A percentile compares a stretch with the other conserved stretches of the same genome.
These are phyloP conservation scores for Solea solea DNA, from an alignment of 2,113 vertebrate genomes.

Conservation along the genomic window DNA sequence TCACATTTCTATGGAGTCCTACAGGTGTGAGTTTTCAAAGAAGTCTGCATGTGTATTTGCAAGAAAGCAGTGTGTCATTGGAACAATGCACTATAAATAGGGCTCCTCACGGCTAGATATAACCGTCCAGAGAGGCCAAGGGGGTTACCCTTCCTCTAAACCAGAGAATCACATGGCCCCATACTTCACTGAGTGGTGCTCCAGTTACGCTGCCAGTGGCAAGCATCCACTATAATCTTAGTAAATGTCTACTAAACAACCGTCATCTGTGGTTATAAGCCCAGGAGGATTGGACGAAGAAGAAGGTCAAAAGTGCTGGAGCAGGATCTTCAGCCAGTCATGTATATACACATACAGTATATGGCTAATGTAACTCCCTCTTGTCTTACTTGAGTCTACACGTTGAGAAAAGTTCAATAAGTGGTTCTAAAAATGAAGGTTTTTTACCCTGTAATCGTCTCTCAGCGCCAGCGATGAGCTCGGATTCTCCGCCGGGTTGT, in stretches of 20 bases:
- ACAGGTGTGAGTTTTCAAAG: slow-evolving; percentile 31
- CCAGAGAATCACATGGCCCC: slow-evolving; percentile 60
- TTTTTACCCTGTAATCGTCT: slow-evolving; percentile 83
- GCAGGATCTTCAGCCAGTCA: slow-evolving; percentile 4
- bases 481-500: slow-evolving; percentile 23
- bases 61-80: slow-evolving; percentile 73
- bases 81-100: slow-evolving; percentile 80
- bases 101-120: slow-evolving; percentile 62
- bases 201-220: slow-evolving; percentile 50
- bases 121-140: slow-evolving; percentile 69
- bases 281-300: neutral
- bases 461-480: slow-evolving; percentile 59
- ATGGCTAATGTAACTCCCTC: neutral
- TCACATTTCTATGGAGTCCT: slow-evolving; percentile 13
- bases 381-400: neutral
- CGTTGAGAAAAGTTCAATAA: neutral
- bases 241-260: slow-evolving; percentile 41
- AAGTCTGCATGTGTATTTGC: slow-evolving; percentile 36
- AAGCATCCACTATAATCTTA: slow-evolving; percentile 44
- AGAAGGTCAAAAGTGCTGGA: neutral
- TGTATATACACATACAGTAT: neutral
- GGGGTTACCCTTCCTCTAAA: slow-evolving; percentile 68
- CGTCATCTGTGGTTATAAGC: slow-evolving; percentile 9
- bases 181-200: slow-evolving; percentile 56
- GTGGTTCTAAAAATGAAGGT: slow-evolving; percentile 7